These are phyloP conservation scores for Cyprinodon tularosa DNA, from an alignment of 2,113 vertebrate species.

Conservation along the genomic window DNA sequence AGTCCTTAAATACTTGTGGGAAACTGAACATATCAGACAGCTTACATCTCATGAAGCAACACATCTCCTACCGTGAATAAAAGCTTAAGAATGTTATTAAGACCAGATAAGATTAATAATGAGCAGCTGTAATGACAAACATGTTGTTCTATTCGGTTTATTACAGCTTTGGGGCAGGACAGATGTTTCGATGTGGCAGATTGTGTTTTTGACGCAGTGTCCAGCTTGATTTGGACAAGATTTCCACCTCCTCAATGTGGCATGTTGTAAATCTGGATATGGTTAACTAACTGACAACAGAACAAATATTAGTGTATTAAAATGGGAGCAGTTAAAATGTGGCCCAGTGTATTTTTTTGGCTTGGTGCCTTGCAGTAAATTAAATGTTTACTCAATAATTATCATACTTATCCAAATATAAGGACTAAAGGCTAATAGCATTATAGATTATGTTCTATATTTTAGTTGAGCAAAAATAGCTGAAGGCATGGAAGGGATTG, in stretches of 20 bases:
- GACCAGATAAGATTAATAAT: slow-evolving; percentile 38
- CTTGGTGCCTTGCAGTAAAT: neutral
- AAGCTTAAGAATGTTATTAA: slow-evolving; percentile 45
- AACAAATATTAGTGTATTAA: neutral
- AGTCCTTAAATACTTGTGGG: slow-evolving; percentile 69
- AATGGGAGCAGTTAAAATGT: neutral
- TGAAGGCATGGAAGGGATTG: neutral
- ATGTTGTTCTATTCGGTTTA: slow-evolving; percentile 11
- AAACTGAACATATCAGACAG: slow-evolving; percentile 68
- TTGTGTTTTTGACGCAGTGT: slow-evolving; percentile 35
- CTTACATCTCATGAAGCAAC: slow-evolving; percentile 31
- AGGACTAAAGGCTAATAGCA: neutral
- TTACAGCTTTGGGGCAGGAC: slow-evolving; percentile 20
- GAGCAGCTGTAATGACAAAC: slow-evolving; percentile 37
- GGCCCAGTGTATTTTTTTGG: neutral
- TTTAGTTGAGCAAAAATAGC: neutral
- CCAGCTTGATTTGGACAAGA: slow-evolving; percentile 31
- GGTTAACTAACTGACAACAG: neutral
- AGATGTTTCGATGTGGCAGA: slow-evolving; percentile 59
- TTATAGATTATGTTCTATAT: neutral
- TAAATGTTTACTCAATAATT: neutral
- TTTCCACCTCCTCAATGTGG: neutral
- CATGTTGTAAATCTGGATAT: slow-evolving; percentile 17
- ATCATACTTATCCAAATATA: neutral
- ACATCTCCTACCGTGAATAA: slow-evolving; percentile 43